Conservation (phyloP, 1,140 invertebrate species). For the Glomeris maerens region DNA sequence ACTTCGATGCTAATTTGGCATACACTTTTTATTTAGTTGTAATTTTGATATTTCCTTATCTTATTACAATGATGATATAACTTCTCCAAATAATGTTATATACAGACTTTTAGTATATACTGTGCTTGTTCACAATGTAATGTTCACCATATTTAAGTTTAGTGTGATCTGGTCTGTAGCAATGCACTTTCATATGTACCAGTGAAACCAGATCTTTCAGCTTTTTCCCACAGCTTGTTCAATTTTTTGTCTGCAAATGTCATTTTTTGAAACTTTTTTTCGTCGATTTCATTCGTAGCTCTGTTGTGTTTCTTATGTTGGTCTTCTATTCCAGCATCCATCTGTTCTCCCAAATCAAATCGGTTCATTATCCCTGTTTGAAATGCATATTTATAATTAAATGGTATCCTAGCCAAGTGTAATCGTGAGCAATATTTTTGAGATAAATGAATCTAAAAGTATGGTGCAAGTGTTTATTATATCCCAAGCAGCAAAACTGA, state of each 20-base stretch:
- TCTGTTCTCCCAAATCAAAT: constrained; percentile 66
- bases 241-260: constrained; percentile 80
- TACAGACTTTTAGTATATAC: no score
- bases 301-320: constrained; percentile 32
- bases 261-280: constrained; percentile 51
- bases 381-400: neutral
- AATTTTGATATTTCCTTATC: no score
- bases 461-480: neutral
- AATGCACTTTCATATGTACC: constrained; percentile 31
- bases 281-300: constrained; percentile 41
- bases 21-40: no score
- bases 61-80: no score
- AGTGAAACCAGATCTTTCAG: constrained; percentile 67
- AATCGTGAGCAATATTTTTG: neutral
- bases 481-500: no score
- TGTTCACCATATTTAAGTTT: neutral
- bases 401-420: neutral
- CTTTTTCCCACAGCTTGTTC: constrained; percentile 78
- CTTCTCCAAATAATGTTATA: no score
- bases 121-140: no score
- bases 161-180: no score
- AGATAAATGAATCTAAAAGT: neutral
- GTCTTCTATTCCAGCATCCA: constrained; percentile 47
- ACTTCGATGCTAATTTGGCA: no score
- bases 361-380: constrained; percentile 55